These are phyloP conservation scores for Phrynosoma blainvillii DNA, from an alignment of 2,113 vertebrate species.

Conservation along the genomic window DNA sequence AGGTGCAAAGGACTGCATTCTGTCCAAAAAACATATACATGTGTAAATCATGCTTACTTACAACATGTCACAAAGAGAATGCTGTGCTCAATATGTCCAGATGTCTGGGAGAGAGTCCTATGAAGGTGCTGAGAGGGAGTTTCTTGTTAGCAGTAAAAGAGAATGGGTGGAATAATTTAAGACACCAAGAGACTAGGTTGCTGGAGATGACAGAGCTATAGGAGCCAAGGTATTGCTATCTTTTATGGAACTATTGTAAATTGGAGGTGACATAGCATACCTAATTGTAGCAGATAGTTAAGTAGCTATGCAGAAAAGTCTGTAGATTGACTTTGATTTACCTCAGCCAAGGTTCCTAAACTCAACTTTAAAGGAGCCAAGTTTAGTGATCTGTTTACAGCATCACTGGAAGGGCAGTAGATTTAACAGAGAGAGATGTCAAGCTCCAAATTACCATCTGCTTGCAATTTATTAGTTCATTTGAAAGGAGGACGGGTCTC, in stretches of 20 bases:
- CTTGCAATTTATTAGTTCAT: conserved; percentile 7
- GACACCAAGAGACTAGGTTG: background rate
- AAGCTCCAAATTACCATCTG: background rate
- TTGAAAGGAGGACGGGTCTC: background rate
- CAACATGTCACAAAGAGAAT: no score
- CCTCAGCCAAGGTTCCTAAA: background rate
- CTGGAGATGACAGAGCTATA: background rate
- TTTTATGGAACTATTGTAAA: background rate
- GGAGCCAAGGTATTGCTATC: background rate
- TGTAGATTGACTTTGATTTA: background rate
- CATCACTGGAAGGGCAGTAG: background rate
- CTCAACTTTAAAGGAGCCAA: background rate
- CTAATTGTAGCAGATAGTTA: no score
- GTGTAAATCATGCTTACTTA: no score
- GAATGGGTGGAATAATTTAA: background rate
- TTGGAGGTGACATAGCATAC: background rate
- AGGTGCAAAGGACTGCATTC: no score
- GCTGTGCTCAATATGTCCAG: no score
- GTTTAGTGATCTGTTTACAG: background rate
- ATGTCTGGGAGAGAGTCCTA: no score
- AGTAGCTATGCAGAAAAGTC: background rate
- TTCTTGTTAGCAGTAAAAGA: background rate
- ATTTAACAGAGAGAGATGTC: conserved; percentile 3
- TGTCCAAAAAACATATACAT: no score
- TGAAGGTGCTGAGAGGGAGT: background rate